These are phyloP conservation scores for Propithecus perrieri DNA, from an alignment of 2,797 vertebrate genomes.

Conservation along the genomic window DNA sequence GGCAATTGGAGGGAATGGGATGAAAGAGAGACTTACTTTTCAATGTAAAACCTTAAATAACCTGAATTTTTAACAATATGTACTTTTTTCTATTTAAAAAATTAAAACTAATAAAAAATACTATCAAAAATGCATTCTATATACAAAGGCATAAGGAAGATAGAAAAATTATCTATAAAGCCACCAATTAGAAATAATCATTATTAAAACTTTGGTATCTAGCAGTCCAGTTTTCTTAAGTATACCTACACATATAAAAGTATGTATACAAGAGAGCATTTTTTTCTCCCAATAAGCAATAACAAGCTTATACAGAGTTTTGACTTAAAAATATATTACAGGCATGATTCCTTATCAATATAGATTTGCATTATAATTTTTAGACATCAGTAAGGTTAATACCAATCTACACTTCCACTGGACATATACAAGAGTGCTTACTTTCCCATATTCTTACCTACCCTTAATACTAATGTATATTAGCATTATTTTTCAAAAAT, in stretches of 20 bases:
- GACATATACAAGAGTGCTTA: not conserved
- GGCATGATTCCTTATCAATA: not conserved
- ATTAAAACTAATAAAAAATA: not conserved
- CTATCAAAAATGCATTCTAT: constrained; percentile 44
- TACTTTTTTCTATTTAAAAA: not conserved
- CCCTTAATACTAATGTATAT: not conserved
- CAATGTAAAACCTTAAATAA: not conserved
- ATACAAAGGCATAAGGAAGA: not conserved
- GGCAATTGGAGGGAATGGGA: not conserved
- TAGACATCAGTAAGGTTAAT: constrained; percentile 21
- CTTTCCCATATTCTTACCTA: not conserved
- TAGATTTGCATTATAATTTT: not conserved
- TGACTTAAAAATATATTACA: constrained; percentile 25
- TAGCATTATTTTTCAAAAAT: not conserved
- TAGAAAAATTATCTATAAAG: not conserved
- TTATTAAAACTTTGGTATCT: constrained; percentile 29
- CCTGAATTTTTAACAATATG: not conserved
- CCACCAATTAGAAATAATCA: constrained; percentile 7
- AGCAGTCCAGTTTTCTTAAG: constrained; percentile 5
- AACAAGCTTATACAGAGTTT: constrained; percentile 5
- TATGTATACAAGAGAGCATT: not conserved
- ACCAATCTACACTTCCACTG: not conserved
- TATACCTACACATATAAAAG: not conserved
- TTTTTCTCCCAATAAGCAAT: not conserved
- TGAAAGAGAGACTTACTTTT: not conserved